Percentiles rank a stretch among this genome's conserved stretches.
phyloP scores from a whole-genome alignment of 2,797 vertebrate genomes.

The Cyclopterus lumpus region DNA sequence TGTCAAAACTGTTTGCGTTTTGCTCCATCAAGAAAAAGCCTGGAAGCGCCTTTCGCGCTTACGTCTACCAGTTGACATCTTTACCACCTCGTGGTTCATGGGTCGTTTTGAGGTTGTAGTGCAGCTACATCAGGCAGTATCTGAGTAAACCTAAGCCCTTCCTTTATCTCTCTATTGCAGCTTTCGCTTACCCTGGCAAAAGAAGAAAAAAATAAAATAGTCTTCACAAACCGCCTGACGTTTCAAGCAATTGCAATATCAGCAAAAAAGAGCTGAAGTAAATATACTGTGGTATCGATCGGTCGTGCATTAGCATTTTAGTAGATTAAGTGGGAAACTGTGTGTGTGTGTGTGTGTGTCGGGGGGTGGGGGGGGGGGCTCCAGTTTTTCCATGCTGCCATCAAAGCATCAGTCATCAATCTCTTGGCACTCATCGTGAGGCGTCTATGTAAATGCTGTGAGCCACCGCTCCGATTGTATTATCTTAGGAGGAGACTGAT shows the following conservation, averaged over 20 bases:
- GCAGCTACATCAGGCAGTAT: slow-evolving; percentile 39
- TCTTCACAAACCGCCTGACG: slow-evolving; percentile 14
- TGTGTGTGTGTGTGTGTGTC: too few species aligned
- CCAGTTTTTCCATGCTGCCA: slow-evolving; percentile 31
- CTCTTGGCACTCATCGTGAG: slow-evolving; percentile 4
- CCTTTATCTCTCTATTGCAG: slow-evolving; percentile 58
- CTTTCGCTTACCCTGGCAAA: slow-evolving; percentile 27
- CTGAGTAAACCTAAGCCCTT: slow-evolving; percentile 26
- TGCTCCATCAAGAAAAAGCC: slow-evolving; percentile 62
- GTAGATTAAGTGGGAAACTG: slow-evolving; percentile 66
- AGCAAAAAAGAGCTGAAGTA: slow-evolving; percentile 63
- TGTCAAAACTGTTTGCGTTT: slow-evolving; percentile 65
- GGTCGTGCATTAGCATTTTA: slow-evolving; percentile 66
- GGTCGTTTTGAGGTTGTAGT: slow-evolving; percentile 54
- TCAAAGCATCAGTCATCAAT: slow-evolving; percentile 65
- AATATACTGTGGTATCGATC: slow-evolving; percentile 74
- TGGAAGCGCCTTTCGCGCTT: slow-evolving; percentile 34
- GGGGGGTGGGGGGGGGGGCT: slow-evolving; percentile 47
- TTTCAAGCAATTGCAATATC: slow-evolving; percentile 64
- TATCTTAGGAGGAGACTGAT: neutral
- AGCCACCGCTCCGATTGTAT: neutral
- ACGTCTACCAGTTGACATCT: slow-evolving; percentile 58
- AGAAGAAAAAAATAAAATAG: slow-evolving; percentile 1
- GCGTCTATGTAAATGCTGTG: slow-evolving; percentile 10
- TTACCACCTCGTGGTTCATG: slow-evolving; percentile 57